Conservation (phyloP, 2,113 vertebrate genomes). For the Nerophis ophidion region DNA sequence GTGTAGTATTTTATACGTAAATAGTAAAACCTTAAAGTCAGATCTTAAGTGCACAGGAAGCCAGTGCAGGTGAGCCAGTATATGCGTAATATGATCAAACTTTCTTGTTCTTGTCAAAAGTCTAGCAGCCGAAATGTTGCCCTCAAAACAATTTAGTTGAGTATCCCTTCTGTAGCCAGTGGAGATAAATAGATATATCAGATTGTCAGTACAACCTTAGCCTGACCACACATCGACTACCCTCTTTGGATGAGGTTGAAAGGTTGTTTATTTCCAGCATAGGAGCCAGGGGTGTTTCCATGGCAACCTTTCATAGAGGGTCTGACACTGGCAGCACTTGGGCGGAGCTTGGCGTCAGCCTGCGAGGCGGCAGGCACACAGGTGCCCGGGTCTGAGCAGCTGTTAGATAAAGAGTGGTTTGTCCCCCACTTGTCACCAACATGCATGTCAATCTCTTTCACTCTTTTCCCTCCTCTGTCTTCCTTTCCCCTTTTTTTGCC, state of each 20-base stretch:
- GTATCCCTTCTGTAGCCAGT: conserved; percentile 6
- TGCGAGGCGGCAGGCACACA: conserved; percentile 63
- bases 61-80: too few species aligned
- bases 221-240: conserved; percentile 51
- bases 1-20: too few species aligned
- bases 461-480: conserved; percentile 63
- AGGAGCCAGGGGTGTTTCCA: conserved; percentile 49
- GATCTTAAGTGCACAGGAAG: too few species aligned
- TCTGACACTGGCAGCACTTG: conserved; percentile 46
- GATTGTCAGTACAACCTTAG: conserved; percentile 34
- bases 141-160: too few species aligned
- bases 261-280: conserved; percentile 63
- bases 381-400: conserved; percentile 63
- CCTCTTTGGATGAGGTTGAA: conserved; percentile 55
- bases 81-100: too few species aligned
- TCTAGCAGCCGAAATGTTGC: too few species aligned
- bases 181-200: conserved; percentile 24
- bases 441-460: conserved; percentile 57
- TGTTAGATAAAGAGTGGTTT: conserved; percentile 68
- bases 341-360: conserved; percentile 60
- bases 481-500: conserved; percentile 46
- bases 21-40: too few species aligned
- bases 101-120: too few species aligned
- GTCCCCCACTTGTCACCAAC: conserved; percentile 44
- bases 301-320: conserved; percentile 57